phyloP scores from a whole-genome alignment of 2,888 invertebrate species.

The Sisyra terminalis region DNA sequence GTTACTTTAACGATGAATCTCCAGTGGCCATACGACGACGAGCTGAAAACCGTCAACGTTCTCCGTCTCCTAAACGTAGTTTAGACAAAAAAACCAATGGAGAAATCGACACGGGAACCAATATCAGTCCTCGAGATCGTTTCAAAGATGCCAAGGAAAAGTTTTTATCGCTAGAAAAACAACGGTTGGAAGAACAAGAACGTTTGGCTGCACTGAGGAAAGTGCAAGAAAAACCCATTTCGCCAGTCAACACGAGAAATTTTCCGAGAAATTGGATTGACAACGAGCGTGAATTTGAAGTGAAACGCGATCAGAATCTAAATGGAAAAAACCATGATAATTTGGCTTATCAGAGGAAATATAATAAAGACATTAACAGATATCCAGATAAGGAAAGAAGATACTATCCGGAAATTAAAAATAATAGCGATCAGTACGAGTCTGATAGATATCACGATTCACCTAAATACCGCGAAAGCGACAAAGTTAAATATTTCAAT shows the following conservation, averaged over 20 bases:
- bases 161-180: constrained; percentile 62
- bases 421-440: constrained; percentile 8
- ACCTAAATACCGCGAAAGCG: constrained; percentile 5
- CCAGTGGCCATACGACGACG: constrained; percentile 21
- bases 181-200: constrained; percentile 39
- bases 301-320: constrained; percentile 12
- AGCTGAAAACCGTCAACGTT: constrained; percentile 29
- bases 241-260: constrained; percentile 31
- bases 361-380: constrained; percentile 9
- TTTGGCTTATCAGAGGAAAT: constrained; percentile 7
- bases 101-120: constrained; percentile 26
- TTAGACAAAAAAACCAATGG: constrained; percentile 29
- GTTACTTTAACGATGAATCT: constrained; percentile 5
- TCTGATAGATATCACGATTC: constrained; percentile 11
- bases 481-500: constrained; percentile 8
- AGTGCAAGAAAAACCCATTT: constrained; percentile 28
- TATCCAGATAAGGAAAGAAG: constrained; percentile 10
- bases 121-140: constrained; percentile 52
- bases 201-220: constrained; percentile 34
- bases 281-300: constrained; percentile 11
- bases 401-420: constrained; percentile 9
- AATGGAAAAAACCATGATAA: constrained; percentile 11
- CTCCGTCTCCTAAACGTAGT: constrained; percentile 24
- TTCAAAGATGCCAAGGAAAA: constrained; percentile 79
- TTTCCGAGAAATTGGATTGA: constrained; percentile 26